phyloP scores from a whole-genome alignment of 2,888 invertebrate species.

The Leptinotarsa peninsularis region DNA sequence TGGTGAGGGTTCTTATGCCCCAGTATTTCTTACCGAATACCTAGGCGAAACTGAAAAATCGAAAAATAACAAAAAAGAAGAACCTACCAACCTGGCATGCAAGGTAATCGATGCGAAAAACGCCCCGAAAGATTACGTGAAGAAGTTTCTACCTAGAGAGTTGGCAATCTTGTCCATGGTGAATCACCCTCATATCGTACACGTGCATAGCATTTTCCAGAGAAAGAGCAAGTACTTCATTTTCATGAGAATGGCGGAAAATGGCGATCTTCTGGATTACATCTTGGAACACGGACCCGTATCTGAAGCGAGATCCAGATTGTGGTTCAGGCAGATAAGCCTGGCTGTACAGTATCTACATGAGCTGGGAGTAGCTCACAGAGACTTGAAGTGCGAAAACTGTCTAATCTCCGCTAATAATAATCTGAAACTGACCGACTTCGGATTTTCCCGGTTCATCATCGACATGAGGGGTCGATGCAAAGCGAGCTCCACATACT shows the following conservation, averaged over 20 bases:
- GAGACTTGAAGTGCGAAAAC: conserved; percentile 88
- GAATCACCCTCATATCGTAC: conserved; percentile 83
- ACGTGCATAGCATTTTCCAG: conserved; percentile 81
- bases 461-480: conserved; percentile 61
- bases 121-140: conserved; percentile 81
- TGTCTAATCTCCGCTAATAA: conserved; percentile 78
- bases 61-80: conserved; percentile 41
- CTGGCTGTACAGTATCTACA: conserved; percentile 79
- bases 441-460: conserved; percentile 80
- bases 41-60: conserved; percentile 23
- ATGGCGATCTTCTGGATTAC: conserved; percentile 84
- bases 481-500: conserved; percentile 80
- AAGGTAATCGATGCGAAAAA: conserved; percentile 79
- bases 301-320: conserved; percentile 74
- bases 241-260: conserved; percentile 82
- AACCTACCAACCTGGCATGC: conserved; percentile 71
- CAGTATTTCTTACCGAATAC: conserved; percentile 69
- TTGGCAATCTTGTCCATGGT: conserved; percentile 79
- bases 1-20: conserved; percentile 83
- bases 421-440: conserved; percentile 86
- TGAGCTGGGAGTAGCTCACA: conserved; percentile 78
- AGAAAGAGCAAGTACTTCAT: conserved; percentile 79
- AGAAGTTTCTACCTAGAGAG: conserved; percentile 86
- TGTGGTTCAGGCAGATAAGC: conserved; percentile 79
- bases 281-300: conserved; percentile 76